Conservation (phyloP, 2,888 invertebrate genomes). For the Ophion ventricosus region DNA sequence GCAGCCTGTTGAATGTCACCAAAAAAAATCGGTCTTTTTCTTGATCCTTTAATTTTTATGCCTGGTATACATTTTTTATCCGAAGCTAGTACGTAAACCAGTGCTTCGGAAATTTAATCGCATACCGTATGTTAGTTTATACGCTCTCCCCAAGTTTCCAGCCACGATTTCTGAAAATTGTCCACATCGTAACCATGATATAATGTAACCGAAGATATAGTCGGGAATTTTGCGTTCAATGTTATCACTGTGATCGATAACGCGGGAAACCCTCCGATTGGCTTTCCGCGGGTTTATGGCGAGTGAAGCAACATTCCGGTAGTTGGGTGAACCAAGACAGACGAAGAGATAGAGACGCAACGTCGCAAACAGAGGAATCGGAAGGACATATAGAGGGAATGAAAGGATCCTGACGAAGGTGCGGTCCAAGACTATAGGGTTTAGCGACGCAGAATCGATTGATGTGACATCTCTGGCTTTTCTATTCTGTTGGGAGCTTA, state of each 20-base stretch:
- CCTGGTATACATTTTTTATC: too few species aligned
- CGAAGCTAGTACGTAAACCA: too few species aligned
- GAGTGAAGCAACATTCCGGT: conserved; percentile 23
- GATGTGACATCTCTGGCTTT: conserved; percentile 48
- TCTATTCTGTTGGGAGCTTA: conserved; percentile 33
- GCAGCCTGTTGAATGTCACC: too few species aligned
- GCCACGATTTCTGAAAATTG: conserved; percentile 15
- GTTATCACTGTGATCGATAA: conserved; percentile 40
- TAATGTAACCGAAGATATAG: conserved; percentile 50
- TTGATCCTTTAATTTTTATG: too few species aligned
- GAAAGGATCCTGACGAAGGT: conserved; percentile 39
- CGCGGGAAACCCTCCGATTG: conserved; percentile 29
- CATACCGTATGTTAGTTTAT: too few species aligned
- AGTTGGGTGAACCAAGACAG: conserved; percentile 31
- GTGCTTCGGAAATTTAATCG: too few species aligned
- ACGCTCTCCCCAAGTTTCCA: too few species aligned
- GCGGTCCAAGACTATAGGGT: conserved; percentile 42
- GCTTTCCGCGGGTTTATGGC: conserved; percentile 42
- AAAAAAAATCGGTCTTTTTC: too few species aligned
- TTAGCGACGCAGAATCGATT: conserved; percentile 58
- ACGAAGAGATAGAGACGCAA: neutral
- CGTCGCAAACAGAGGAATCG: neutral
- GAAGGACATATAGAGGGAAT: conserved; percentile 14
- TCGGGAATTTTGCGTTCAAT: conserved; percentile 53
- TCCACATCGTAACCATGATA: conserved; percentile 52